Evolutionary conservation across 2,113 vertebrate genomes (phyloP), one percentile per base, ranked within the genome.

Genomic region (Gobius niger): DNA sequence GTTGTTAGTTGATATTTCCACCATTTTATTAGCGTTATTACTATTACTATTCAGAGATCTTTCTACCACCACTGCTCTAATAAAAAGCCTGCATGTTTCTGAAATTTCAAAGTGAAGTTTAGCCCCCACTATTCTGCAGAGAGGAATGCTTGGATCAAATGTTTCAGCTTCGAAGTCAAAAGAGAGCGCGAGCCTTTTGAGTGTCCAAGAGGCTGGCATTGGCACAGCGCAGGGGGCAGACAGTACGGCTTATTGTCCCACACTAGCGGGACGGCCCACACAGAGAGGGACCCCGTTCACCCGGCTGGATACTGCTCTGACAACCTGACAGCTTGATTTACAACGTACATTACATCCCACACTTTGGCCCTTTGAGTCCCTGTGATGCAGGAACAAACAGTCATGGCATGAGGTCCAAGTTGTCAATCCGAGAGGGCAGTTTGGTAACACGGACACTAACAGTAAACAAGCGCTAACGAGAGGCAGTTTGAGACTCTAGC

Each of bases 191-290:
- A 62, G 76, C 10, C n/a, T 56, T 83, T 75, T 84, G 71, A 82
- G 75, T 67, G 73, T 81, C 70, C 15, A 18, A 75, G 63, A 83
- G 77, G 49, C 73, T 85, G 88, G 84, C 81, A 75, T 61, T 7
- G 70, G 65, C 79, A 85, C 81, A 80, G 77, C 49, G 11, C 61
- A 1, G 65, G 61, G 81, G 81, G 88, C 68, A 84, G 82, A 90
- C 88, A 90, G 86, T 90, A 75, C 71, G 81, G 83, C 86, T 87
- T 85, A 85, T 88, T 89, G 88, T 89, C 79, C 78, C 73, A 8
- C 56, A 65, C 78, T 78, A 83, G 85, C 72, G 67, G 68, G 82
- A 13, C 57, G 47, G 86, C 82, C 88, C 86, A 88, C 88, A 88
- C 86, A 84, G 80, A 40, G 18, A 78, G 81, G 76, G 68, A 70